phyloP scores from a whole-genome alignment of 2,113 vertebrate species.

The Sisor rabdophorus region DNA sequence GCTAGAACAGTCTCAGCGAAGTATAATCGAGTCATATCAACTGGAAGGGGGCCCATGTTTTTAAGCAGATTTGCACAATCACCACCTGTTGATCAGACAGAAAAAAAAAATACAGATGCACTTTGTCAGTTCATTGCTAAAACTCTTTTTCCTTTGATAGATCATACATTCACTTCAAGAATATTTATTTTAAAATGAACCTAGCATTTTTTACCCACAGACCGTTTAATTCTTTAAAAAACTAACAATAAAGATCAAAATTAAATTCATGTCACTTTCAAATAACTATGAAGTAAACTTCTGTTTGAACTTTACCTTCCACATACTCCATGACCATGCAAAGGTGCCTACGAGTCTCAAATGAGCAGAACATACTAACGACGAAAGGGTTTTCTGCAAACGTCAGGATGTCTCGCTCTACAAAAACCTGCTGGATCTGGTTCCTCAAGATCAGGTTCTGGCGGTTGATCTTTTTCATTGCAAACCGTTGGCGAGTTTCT shows the following conservation, averaged over 20 bases:
- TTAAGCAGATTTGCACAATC: slow-evolving; percentile 92
- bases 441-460: slow-evolving; percentile 95
- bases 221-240: neutral
- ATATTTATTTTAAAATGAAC: neutral
- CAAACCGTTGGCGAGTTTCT: slow-evolving; percentile 90
- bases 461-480: slow-evolving; percentile 98
- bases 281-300: neutral
- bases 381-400: slow-evolving; percentile 97
- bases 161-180: neutral
- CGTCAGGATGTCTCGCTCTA: slow-evolving; percentile 95
- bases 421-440: slow-evolving; percentile 97
- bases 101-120: neutral
- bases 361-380: slow-evolving; percentile 98
- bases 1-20: slow-evolving; percentile 95
- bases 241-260: neutral
- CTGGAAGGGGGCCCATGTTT: slow-evolving; percentile 94
- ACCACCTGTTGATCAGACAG: slow-evolving; percentile 71
- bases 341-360: slow-evolving; percentile 89
- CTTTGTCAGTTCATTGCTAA: neutral
- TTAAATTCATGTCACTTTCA: neutral
- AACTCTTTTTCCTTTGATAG: neutral
- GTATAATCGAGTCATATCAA: slow-evolving; percentile 95
- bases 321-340: slow-evolving; percentile 99
- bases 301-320: slow-evolving; percentile 77
- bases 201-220: neutral